Percentiles rank a stretch among this genome's conserved stretches.
phyloP scores from a whole-genome alignment of 2,888 invertebrate species.

The Reticulitermes lucifugus region DNA sequence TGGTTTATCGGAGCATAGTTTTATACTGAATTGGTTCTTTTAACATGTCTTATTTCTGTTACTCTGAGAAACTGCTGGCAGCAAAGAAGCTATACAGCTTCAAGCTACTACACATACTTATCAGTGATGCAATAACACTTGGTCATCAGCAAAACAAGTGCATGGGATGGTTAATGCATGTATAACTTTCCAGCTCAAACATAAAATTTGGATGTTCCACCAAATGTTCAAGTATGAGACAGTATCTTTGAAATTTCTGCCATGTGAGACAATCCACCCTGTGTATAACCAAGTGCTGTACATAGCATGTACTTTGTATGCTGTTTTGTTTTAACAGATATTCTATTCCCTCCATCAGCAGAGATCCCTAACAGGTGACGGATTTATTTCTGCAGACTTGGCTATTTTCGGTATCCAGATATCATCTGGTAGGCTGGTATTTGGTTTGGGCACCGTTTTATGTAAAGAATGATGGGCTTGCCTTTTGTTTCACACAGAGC shows the following conservation, averaged over 20 bases:
- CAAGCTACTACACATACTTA: background rate
- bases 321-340: no score
- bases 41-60: background rate
- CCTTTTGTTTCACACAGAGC: slow-evolving; percentile 32
- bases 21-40: background rate
- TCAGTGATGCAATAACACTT: background rate
- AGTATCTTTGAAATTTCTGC: background rate
- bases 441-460: background rate
- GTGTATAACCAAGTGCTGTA: background rate
- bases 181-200: background rate
- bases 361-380: background rate
- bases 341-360: no score
- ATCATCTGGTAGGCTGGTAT: background rate
- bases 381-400: background rate
- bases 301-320: background rate
- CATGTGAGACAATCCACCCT: background rate
- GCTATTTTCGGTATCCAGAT: background rate
- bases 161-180: background rate
- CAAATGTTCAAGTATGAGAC: background rate
- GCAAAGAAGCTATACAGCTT: background rate
- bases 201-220: background rate
- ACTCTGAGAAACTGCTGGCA: background rate
- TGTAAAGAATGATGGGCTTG: background rate
- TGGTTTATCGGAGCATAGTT: background rate
- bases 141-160: background rate